These are phyloP conservation scores for Stenodera caucasica DNA, from an alignment of 2,888 invertebrate species.

Conservation along the genomic window DNA sequence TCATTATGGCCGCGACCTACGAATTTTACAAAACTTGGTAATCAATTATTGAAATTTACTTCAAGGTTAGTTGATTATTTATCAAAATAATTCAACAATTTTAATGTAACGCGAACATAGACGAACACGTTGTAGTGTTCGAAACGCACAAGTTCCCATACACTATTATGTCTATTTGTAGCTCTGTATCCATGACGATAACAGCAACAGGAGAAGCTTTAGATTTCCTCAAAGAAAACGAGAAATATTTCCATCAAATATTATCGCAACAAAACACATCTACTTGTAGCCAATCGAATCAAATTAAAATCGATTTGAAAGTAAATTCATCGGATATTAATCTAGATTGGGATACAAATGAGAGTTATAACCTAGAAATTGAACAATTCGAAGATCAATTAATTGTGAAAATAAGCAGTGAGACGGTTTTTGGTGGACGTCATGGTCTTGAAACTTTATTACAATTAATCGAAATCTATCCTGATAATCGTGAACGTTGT, in stretches of 20 bases:
- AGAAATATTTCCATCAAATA: slow-evolving; percentile 24
- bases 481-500: slow-evolving; percentile 46
- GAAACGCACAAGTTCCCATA: no score
- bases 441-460: slow-evolving; percentile 77
- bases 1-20: slow-evolving; percentile 73
- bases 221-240: background rate
- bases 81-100: no score
- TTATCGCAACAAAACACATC: slow-evolving; percentile 20
- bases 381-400: slow-evolving; percentile 9
- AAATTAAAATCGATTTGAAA: slow-evolving; percentile 62
- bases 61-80: slow-evolving; percentile 12
- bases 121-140: no score
- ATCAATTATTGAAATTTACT: slow-evolving; percentile 9
- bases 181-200: background rate
- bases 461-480: slow-evolving; percentile 63
- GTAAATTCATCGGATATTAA: slow-evolving; percentile 57
- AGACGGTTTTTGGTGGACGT: slow-evolving; percentile 71
- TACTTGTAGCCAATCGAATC: slow-evolving; percentile 54
- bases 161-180: background rate
- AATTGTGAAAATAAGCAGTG: slow-evolving; percentile 13
- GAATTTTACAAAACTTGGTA: slow-evolving; percentile 14
- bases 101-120: no score
- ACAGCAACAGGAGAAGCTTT: slow-evolving; percentile 4
- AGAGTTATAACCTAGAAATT: slow-evolving; percentile 67
- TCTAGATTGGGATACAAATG: slow-evolving; percentile 70